Conservation (phyloP, 2,113 vertebrate genomes). For the Coryphaenoides rupestris region DNA sequence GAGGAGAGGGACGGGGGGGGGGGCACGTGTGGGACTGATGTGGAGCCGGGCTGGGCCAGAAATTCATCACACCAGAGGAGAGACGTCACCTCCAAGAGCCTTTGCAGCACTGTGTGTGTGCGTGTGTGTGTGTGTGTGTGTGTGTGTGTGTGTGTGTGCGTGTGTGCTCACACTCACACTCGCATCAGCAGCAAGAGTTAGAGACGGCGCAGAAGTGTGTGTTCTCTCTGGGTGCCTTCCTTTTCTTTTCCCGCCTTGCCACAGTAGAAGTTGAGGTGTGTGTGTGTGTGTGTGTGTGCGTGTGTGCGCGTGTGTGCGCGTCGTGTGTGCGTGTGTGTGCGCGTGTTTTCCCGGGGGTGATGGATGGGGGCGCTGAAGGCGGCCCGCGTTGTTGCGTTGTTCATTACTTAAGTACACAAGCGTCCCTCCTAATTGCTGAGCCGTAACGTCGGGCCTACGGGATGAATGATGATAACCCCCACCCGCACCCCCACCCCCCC, state of each 20-base stretch:
- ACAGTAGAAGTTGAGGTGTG: neutral
- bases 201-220: too few relatives aligned
- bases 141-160: neutral
- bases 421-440: neutral
- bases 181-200: too few relatives aligned
- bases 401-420: slow-evolving; percentile 1
- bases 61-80: slow-evolving; percentile 55
- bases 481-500: too few relatives aligned
- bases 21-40: slow-evolving; percentile 62
- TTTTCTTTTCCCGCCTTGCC: neutral
- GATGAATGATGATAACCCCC: too few relatives aligned
- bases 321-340: slow-evolving; percentile 21
- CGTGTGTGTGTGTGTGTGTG: slow-evolving; percentile 12
- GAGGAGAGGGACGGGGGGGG: slow-evolving; percentile 45
- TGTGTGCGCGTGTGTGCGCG: too few relatives aligned
- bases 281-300: slow-evolving; percentile 3
- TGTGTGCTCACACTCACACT: neutral
- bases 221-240: too few relatives aligned
- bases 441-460: neutral
- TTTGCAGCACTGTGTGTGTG: slow-evolving; percentile 48
- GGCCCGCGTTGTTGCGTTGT: neutral
- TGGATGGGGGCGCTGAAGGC: neutral
- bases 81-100: slow-evolving; percentile 25
- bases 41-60: slow-evolving; percentile 61
- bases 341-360: slow-evolving; percentile 7